phyloP scores from a whole-genome alignment of 1,140 invertebrate genomes.

The Homalodisca vitripennis region DNA sequence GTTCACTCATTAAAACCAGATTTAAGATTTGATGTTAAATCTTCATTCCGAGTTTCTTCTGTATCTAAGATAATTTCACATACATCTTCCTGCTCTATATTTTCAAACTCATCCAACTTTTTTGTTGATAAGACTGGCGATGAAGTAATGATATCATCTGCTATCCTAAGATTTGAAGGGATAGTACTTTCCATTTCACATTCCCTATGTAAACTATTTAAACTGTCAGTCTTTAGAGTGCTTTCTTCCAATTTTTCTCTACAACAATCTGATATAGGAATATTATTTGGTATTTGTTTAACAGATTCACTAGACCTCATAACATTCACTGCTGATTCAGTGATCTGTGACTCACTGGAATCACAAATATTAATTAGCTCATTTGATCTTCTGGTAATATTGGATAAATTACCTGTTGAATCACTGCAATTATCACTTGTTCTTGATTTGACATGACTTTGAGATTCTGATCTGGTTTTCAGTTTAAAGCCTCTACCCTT shows the following conservation, averaged over 20 bases:
- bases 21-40: slow-evolving; percentile 45
- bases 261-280: too few relatives aligned
- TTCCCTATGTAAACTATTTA: background rate
- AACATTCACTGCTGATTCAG: background rate
- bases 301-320: too few relatives aligned
- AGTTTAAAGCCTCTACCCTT: background rate
- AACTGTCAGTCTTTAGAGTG: too few relatives aligned
- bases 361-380: background rate
- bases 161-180: background rate
- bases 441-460: background rate
- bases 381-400: background rate
- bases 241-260: too few relatives aligned
- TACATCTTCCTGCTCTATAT: background rate
- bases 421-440: background rate
- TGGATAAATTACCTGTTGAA: background rate
- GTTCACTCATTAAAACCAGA: slow-evolving; percentile 45
- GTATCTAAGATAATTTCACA: background rate
- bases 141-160: background rate
- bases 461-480: background rate
- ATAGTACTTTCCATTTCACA: background rate
- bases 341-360: background rate
- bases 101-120: background rate
- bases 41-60: background rate
- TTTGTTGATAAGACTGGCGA: background rate
- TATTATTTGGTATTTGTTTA: too few relatives aligned